Evolutionary conservation across 2,113 vertebrate genomes (phyloP).

Genomic region (Sebastes fasciatus): DNA sequence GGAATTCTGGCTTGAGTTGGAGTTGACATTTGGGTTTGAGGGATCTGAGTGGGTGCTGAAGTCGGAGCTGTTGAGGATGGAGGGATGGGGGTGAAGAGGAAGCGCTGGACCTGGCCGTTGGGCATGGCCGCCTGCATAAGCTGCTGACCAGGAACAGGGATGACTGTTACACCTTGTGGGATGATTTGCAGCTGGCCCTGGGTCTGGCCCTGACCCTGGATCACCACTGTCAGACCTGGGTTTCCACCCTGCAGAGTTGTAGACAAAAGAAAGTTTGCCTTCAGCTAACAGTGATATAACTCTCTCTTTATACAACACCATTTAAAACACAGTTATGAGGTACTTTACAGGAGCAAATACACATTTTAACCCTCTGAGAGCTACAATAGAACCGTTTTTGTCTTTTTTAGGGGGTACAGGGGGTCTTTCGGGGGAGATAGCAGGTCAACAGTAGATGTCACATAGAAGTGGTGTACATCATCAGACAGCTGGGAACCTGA

Average conservation of each 20-base stretch:
- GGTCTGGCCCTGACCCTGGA: slow-evolving; percentile 98
- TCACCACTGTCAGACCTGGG: slow-evolving; percentile 97
- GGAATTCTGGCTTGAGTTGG: slow-evolving; percentile 34
- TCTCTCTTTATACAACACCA: background rate
- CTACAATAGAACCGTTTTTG: too few relatives aligned
- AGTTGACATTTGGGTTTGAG: slow-evolving; percentile 41
- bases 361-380: too few relatives aligned
- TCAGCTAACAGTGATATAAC: background rate
- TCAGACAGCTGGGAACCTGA: too few relatives aligned
- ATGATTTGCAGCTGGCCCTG: slow-evolving; percentile 98
- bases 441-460: too few relatives aligned
- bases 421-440: too few relatives aligned
- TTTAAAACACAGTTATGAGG: background rate
- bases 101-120: slow-evolving; percentile 96
- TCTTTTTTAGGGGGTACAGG: too few relatives aligned
- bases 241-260: slow-evolving; percentile 87
- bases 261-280: background rate
- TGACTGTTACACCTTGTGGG: slow-evolving; percentile 94
- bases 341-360: background rate
- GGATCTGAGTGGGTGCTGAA: slow-evolving; percentile 31
- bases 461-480: too few relatives aligned
- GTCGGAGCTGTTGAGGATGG: slow-evolving; percentile 78
- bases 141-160: slow-evolving; percentile 96
- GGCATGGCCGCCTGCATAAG: slow-evolving; percentile 99
- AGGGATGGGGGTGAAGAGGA: slow-evolving; percentile 94